Conservation (phyloP, 2,888 invertebrate species). For the Clistopyga incitator region DNA sequence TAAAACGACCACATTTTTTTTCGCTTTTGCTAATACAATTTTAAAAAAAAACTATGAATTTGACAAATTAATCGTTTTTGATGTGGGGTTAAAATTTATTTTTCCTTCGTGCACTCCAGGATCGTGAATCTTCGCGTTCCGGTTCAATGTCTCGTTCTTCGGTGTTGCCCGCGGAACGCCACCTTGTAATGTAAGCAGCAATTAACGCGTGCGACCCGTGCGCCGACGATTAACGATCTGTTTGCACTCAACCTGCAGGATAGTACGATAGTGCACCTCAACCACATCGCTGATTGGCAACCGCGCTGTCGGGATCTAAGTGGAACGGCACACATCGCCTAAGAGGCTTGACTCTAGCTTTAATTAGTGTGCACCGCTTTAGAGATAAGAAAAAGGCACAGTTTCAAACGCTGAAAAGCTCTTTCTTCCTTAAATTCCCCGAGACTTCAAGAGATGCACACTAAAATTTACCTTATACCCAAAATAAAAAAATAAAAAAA, state of each 20-base stretch:
- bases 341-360: conserved; percentile 8
- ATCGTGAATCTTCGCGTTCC: neutral
- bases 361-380: neutral
- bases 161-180: conserved; percentile 21
- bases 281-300: conserved; percentile 56
- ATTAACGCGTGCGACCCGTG: conserved; percentile 55
- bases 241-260: conserved; percentile 57
- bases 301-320: conserved; percentile 34
- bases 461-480: neutral
- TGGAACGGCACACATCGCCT: conserved; percentile 18
- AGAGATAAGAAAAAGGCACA: neutral
- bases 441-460: too few species aligned
- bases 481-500: neutral
- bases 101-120: too few species aligned
- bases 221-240: conserved; percentile 65
- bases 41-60: too few species aligned
- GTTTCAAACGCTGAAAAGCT: neutral
- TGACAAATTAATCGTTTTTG: too few species aligned
- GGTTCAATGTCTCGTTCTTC: conserved; percentile 17
- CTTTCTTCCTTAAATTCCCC: too few species aligned
- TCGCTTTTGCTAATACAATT: too few species aligned
- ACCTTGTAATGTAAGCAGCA: conserved; percentile 60
- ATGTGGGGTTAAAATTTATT: too few species aligned
- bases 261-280: conserved; percentile 12
- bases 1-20: too few species aligned